These are phyloP conservation scores for Corynorhinus townsendii DNA, from an alignment of 2,113 vertebrate species.

Conservation along the genomic window DNA sequence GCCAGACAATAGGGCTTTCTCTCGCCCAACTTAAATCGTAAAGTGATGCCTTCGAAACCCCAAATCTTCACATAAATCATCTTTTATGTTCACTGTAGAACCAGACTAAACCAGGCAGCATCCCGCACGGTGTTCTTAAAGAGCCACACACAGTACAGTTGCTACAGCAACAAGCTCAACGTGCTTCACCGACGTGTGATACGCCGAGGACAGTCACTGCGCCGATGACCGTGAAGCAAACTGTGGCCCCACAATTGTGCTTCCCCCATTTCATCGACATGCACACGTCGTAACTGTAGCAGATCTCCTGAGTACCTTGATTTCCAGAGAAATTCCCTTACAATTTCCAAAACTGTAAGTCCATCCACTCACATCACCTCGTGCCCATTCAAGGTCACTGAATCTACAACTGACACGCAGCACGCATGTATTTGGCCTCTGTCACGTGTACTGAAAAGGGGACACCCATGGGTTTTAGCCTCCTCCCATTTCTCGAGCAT, in stretches of 20 bases:
- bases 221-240: not conserved
- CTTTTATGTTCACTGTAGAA: not conserved
- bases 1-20: not conserved
- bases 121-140: not conserved
- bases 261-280: not conserved
- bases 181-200: not conserved
- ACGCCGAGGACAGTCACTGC: not conserved
- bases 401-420: not conserved
- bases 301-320: not conserved
- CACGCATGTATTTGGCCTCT: not conserved
- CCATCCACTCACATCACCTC: not conserved
- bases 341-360: not conserved
- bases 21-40: not conserved
- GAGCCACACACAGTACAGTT: not conserved
- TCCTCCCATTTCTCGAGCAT: not conserved
- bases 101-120: not conserved
- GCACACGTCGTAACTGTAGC: not conserved
- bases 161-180: not conserved
- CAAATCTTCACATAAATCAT: not conserved
- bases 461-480: conserved; percentile 5
- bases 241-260: not conserved
- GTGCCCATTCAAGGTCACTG: not conserved
- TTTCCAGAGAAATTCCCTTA: not conserved
- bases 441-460: not conserved
- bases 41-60: not conserved